These are phyloP conservation scores for Myanophis thanlyinensis DNA, from an alignment of 2,113 vertebrate species.

Conservation along the genomic window DNA sequence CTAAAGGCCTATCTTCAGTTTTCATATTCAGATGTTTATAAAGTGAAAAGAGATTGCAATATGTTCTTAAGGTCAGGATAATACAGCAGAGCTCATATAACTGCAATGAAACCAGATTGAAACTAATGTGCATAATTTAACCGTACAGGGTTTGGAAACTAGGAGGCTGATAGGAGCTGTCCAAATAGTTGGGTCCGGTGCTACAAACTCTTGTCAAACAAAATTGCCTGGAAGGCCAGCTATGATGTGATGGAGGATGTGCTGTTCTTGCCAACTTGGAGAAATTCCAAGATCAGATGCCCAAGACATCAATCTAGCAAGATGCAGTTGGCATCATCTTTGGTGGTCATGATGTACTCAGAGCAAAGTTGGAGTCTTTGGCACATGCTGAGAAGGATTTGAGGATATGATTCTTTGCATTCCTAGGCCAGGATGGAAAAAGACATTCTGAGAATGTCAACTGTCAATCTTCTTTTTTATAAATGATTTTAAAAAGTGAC, in stretches of 20 bases:
- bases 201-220: conserved; percentile 49
- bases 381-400: conserved; percentile 47
- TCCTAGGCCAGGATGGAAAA: conserved; percentile 27
- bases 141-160: conserved; percentile 78
- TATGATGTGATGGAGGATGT: conserved; percentile 61
- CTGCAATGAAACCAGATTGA: conserved; percentile 49
- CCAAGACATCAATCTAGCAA: conserved; percentile 33
- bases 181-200: conserved; percentile 82
- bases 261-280: conserved; percentile 48
- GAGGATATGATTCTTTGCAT: conserved; percentile 35
- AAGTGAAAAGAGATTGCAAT: conserved; percentile 52
- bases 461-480: conserved; percentile 11
- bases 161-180: conserved; percentile 56
- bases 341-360: conserved; percentile 32
- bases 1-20: conserved; percentile 12
- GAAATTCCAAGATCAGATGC: conserved; percentile 58
- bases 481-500: conserved; percentile 25
- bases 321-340: conserved; percentile 56
- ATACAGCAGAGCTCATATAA: conserved; percentile 73
- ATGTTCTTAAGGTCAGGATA: conserved; percentile 61
- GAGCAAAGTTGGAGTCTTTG: conserved; percentile 10
- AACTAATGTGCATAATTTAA: conserved; percentile 62
- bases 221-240: conserved; percentile 69
- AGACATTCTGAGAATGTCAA: conserved; percentile 3
- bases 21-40: conserved; percentile 55